phyloP scores from a whole-genome alignment of 1,140 invertebrate genomes.

The Cylas formicarius region DNA sequence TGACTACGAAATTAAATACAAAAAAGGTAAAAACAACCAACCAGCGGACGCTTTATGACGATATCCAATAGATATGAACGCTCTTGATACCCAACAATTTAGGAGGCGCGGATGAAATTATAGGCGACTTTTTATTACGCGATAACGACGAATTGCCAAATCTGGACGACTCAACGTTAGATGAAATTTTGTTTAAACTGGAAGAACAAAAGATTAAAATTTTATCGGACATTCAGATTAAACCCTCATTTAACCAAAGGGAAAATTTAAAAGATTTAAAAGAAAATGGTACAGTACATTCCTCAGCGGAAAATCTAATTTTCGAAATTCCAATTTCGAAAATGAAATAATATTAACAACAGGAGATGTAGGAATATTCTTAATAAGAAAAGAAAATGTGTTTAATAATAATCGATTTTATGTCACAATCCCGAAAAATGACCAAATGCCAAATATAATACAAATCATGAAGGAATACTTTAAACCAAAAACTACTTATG shows the following conservation, averaged over 20 bases:
- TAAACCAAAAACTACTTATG: conserved; percentile 15
- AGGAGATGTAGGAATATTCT: not conserved
- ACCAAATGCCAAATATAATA: conserved; percentile 7
- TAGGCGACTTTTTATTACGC: conserved; percentile 6
- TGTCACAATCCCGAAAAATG: conserved; percentile 2
- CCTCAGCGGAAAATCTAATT: conserved; percentile 13
- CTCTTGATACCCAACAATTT: conserved; percentile 11
- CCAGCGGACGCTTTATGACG: conserved; percentile 40
- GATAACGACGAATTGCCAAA: not conserved
- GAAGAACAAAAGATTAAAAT: conserved; percentile 8
- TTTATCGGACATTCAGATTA: conserved; percentile 5
- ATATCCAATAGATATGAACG: conserved; percentile 5
- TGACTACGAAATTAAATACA: conserved; percentile 32
- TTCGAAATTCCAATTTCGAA: conserved; percentile 15
- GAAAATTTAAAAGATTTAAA: conserved; percentile 8
- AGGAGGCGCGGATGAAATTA: conserved; percentile 8
- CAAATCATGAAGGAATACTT: conserved; percentile 19
- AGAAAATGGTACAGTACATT: conserved; percentile 15
- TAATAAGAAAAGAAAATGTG: conserved; percentile 3
- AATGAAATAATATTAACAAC: conserved; percentile 12
- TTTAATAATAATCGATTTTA: conserved; percentile 16
- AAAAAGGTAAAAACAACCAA: conserved; percentile 36
- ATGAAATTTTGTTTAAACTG: conserved; percentile 3
- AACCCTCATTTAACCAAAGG: not conserved
- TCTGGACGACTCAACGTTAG: not conserved